A percentile compares a stretch with the other conserved stretches of the same genome.
Evolutionary conservation across 2,797 vertebrate species (phyloP).

Genomic region (Poeciliopsis turneri): DNA sequence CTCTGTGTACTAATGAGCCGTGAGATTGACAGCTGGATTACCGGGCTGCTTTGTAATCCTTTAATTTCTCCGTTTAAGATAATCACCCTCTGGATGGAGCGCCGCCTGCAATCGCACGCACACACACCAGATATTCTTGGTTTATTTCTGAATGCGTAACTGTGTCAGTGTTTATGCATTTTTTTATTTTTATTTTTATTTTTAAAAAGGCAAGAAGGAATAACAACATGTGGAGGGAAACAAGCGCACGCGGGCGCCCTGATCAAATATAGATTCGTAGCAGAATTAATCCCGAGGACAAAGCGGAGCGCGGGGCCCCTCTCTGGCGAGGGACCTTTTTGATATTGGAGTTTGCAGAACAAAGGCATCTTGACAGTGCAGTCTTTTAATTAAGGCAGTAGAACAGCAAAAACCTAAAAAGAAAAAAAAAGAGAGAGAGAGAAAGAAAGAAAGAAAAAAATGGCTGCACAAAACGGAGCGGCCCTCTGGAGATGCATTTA

Average conservation of each 20-base stretch:
- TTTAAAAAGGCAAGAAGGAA: conserved; percentile 27
- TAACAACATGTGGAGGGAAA: conserved; percentile 38
- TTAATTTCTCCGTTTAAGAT: conserved; percentile 85
- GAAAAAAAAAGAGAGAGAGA: too few relatives aligned
- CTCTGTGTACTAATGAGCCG: conserved; percentile 78
- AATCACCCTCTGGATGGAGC: conserved; percentile 75
- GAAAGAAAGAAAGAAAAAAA: conserved; percentile 1
- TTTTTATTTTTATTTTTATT: conserved; percentile 5
- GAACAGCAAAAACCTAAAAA: conserved; percentile 56
- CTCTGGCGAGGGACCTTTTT: conserved; percentile 54
- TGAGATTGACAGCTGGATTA: conserved; percentile 81
- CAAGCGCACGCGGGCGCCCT: conserved; percentile 14
- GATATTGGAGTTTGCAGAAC: conserved; percentile 69
- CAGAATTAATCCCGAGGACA: conserved; percentile 61
- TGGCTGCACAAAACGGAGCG: conserved; percentile 40
- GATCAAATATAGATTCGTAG: conserved; percentile 62
- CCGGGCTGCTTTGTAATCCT: conserved; percentile 77
- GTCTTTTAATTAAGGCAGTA: conserved; percentile 71
- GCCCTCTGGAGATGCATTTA: conserved; percentile 62
- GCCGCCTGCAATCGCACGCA: conserved; percentile 40
- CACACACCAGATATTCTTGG: conserved; percentile 33
- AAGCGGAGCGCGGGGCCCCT: conserved; percentile 43
- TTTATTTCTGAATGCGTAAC: conserved; percentile 31
- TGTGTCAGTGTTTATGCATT: conserved; percentile 26
- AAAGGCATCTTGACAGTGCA: conserved; percentile 65